Percentiles rank a stretch among this genome's conserved stretches.
phyloP scores from a whole-genome alignment of 1,140 invertebrate species.

The Orius insidiosus region DNA sequence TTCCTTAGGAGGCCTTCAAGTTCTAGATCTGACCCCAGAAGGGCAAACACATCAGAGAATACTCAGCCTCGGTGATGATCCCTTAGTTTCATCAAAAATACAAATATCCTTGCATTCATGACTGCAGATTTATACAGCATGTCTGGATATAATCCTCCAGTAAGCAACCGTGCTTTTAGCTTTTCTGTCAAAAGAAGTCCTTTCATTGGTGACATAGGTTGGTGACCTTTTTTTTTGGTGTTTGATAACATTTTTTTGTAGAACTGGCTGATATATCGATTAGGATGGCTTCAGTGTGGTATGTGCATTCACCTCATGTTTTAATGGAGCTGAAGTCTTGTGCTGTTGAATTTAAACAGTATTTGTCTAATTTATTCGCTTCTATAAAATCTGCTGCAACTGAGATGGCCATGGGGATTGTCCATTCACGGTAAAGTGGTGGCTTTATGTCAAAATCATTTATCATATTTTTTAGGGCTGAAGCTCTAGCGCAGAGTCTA shows the following conservation, averaged over 20 bases:
- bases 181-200: constrained; percentile 36
- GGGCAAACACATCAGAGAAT: constrained; percentile 68
- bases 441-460: neutral
- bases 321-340: constrained; percentile 73
- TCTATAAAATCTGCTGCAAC: constrained; percentile 79
- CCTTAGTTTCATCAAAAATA: constrained; percentile 28
- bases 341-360: constrained; percentile 52
- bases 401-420: constrained; percentile 82
- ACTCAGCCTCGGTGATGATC: constrained; percentile 67
- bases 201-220: constrained; percentile 13
- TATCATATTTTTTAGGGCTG: constrained; percentile 22
- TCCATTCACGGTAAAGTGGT: constrained; percentile 41
- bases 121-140: constrained; percentile 30
- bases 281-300: constrained; percentile 80
- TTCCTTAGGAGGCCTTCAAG: constrained; percentile 75
- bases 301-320: constrained; percentile 75
- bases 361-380: constrained; percentile 51
- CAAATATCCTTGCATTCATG: constrained; percentile 22
- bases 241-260: constrained; percentile 3
- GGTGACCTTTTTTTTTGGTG: neutral
- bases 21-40: constrained; percentile 74
- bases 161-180: constrained; percentile 40
- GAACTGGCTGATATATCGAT: constrained; percentile 36
- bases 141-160: constrained; percentile 22
- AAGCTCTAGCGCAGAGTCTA: constrained; percentile 31